Evolutionary conservation across 2,888 invertebrate species (phyloP), one percentile per base, ranked within the genome.

Genomic region (Syritta pipiens): DNA sequence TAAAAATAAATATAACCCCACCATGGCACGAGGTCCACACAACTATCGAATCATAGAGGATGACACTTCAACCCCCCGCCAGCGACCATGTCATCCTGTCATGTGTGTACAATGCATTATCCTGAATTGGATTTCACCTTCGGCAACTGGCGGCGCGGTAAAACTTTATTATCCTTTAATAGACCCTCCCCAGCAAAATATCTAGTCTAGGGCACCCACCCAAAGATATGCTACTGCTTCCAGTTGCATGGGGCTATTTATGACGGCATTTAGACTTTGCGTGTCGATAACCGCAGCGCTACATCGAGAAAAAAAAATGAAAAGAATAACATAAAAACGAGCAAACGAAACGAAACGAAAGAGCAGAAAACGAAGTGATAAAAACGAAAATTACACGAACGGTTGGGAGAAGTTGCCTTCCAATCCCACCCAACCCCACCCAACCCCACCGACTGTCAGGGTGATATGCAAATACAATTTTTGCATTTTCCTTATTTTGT

Each of bases 91-190:
- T 77, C 63, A 59, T 51, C 35, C 65, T 71, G 71, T 77, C 67
- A 67, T 60, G 62, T 44, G 32, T 62, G 48, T 49, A 42, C 48
- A 55, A 55, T 49, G 60, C 65, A 57, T 55, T 68, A 68, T 42
- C 42, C 77, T 35, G 67, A 79, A 79, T 72, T 67, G 53, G 48
- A 49, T 67, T 79, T 62, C 55, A 79, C 77, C 77, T 79, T 55
- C 48, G 35, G 30, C 46, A 72, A 55, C 53, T 65, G 26, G 53
- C n/a, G n/a, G n/a, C 42, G 48, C 59, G 55, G 55, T 57, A 55
- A 55, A 67, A 67, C 60, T 72, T 72, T 60, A 67, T 79, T 72
- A 67, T 51, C 48, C 53, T 53, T 59, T 71, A 65, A 77, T 77
- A 71, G 46, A 77, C 59, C n/a, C n/a, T 53, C 22, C 37, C 48